phyloP scores from a whole-genome alignment of 2,113 vertebrate genomes.

The Myotis lucifugus region DNA sequence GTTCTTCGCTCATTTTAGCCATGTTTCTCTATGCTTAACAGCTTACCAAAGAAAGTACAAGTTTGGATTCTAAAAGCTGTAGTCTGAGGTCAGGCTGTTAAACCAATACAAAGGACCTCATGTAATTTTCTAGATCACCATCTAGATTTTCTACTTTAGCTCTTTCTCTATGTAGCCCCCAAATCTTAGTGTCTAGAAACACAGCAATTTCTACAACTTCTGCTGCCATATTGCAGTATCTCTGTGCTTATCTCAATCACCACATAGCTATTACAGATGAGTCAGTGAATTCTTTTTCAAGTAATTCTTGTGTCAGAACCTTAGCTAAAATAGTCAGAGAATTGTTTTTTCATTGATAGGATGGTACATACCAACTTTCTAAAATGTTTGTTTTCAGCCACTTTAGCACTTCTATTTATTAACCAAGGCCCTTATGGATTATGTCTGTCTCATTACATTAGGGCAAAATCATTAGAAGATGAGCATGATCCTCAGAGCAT shows the following conservation, averaged over 20 bases:
- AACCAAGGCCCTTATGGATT: neutral
- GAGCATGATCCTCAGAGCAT: neutral
- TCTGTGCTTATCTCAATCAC: neutral
- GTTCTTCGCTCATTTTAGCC: neutral
- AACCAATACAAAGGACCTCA: neutral
- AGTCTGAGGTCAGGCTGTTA: neutral
- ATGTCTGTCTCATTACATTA: neutral
- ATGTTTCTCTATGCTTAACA: neutral
- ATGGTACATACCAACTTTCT: neutral
- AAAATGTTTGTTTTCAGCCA: neutral
- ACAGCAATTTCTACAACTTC: neutral
- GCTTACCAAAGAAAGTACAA: neutral
- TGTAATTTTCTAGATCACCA: neutral
- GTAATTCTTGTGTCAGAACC: neutral
- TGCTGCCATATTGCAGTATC: neutral
- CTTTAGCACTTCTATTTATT: neutral
- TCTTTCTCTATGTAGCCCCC: rapidly evolving
- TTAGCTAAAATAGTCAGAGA: neutral
- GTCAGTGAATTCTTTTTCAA: neutral
- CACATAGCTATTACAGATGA: neutral
- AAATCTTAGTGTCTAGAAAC: neutral
- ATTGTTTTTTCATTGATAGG: neutral
- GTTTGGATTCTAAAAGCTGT: neutral
- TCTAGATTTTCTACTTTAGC: neutral
- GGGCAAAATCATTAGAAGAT: neutral